Evolutionary conservation across 2,113 vertebrate genomes (phyloP).

Genomic region (Cyphomyrus plagiostoma): DNA sequence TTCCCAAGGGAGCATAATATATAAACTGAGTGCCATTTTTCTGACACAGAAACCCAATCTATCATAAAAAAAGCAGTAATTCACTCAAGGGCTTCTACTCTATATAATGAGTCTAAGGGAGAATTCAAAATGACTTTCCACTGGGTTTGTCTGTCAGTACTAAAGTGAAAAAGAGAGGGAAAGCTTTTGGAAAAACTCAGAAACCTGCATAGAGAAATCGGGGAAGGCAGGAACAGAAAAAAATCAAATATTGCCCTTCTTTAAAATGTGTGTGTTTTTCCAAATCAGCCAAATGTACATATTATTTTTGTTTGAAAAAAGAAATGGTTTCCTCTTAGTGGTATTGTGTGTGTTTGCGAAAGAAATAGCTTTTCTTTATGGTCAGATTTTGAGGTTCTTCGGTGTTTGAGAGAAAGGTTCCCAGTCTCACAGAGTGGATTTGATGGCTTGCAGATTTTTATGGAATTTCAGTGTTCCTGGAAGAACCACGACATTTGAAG

Average conservation of each 20-base stretch:
- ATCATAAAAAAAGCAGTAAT: background rate
- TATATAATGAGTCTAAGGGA: background rate
- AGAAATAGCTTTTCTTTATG: constrained; percentile 1
- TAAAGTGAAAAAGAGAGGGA: background rate
- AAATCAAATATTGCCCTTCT: background rate
- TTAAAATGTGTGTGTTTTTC: background rate
- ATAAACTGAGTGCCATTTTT: background rate
- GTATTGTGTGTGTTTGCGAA: background rate
- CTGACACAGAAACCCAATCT: background rate
- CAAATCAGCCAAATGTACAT: background rate
- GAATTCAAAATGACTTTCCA: background rate
- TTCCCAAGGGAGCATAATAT: background rate
- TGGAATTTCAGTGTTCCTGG: background rate
- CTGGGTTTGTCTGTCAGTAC: background rate
- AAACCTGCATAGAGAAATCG: background rate
- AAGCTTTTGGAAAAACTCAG: background rate
- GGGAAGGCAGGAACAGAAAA: background rate
- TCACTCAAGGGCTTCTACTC: background rate
- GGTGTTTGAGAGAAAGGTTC: background rate
- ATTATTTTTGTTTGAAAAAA: background rate
- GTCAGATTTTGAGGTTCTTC: background rate
- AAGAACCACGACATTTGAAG: background rate
- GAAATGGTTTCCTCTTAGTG: background rate
- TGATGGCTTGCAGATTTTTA: background rate
- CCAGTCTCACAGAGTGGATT: background rate